Evolutionary conservation across 2,888 invertebrate species (phyloP).

Genomic region (Caenorhabditis virilis): DNA sequence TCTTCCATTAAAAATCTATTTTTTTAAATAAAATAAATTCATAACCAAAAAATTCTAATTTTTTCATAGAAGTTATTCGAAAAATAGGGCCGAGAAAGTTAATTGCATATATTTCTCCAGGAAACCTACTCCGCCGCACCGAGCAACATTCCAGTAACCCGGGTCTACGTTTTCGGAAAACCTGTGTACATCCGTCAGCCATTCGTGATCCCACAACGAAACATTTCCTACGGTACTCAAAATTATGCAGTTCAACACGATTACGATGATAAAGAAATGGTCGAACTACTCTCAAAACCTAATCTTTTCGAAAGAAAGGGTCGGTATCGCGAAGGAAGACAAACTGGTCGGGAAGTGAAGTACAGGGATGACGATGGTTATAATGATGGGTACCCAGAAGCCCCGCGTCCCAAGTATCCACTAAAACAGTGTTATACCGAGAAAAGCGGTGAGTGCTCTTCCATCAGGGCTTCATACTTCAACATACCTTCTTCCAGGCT

Average conservation of each 20-base stretch:
- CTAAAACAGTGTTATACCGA: constrained; percentile 64
- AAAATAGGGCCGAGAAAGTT: too few species aligned
- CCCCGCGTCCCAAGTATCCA: constrained; percentile 47
- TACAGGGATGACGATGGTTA: constrained; percentile 1
- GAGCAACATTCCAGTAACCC: constrained; percentile 48
- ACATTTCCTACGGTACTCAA: not conserved
- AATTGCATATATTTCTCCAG: too few species aligned
- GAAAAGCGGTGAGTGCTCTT: constrained; percentile 40
- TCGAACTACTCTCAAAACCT: constrained; percentile 4
- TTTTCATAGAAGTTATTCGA: too few species aligned
- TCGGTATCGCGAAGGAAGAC: not conserved
- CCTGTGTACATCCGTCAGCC: constrained; percentile 52
- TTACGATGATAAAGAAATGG: not conserved
- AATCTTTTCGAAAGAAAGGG: constrained; percentile 18
- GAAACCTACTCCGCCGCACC: constrained; percentile 45
- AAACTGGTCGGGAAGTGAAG: not conserved
- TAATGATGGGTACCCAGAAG: not conserved
- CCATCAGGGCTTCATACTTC: not conserved
- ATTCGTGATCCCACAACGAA: constrained; percentile 41
- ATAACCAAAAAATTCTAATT: too few species aligned
- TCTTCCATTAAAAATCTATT: too few species aligned
- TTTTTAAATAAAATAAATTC: too few species aligned
- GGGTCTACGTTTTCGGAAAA: constrained; percentile 50
- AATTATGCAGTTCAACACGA: too few species aligned
- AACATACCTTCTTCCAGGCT: constrained; percentile 33